phyloP scores from a whole-genome alignment of 2,797 vertebrate species.

The Hypotaenidia okinawae region DNA sequence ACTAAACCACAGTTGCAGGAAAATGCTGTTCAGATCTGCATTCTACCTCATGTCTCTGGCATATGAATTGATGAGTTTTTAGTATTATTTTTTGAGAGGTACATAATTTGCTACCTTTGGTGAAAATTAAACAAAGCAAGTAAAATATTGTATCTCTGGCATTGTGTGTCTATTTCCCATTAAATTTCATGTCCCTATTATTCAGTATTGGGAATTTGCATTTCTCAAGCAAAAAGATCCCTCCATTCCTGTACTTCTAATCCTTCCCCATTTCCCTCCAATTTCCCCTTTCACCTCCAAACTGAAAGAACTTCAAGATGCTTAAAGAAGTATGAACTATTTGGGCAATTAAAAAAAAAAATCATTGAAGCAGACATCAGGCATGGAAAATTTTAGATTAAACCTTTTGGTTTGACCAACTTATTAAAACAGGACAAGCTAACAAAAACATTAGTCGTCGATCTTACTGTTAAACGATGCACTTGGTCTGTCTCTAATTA shows the following conservation, averaged over 20 bases:
- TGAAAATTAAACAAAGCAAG: neutral
- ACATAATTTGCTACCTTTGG: neutral
- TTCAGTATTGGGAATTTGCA: neutral
- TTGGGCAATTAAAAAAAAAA: neutral
- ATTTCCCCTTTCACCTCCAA: neutral
- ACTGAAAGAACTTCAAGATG: neutral
- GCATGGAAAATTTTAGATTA: neutral
- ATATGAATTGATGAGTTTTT: neutral
- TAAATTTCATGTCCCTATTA: neutral
- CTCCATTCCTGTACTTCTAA: neutral
- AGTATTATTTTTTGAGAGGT: neutral
- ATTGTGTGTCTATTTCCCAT: neutral
- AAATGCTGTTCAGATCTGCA: neutral
- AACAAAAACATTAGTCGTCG: neutral
- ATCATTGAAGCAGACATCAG: neutral
- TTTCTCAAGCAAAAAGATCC: neutral
- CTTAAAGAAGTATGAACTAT: neutral
- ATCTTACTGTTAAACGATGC: neutral
- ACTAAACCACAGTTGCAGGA: neutral
- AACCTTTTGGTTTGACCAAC: neutral
- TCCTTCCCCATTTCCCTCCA: neutral
- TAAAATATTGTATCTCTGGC: neutral
- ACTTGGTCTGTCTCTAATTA: neutral
- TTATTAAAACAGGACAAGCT: neutral
- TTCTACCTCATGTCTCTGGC: neutral